These are phyloP conservation scores for Bolborhynchus lineola DNA, from an alignment of 2,113 vertebrate genomes.

Conservation along the genomic window DNA sequence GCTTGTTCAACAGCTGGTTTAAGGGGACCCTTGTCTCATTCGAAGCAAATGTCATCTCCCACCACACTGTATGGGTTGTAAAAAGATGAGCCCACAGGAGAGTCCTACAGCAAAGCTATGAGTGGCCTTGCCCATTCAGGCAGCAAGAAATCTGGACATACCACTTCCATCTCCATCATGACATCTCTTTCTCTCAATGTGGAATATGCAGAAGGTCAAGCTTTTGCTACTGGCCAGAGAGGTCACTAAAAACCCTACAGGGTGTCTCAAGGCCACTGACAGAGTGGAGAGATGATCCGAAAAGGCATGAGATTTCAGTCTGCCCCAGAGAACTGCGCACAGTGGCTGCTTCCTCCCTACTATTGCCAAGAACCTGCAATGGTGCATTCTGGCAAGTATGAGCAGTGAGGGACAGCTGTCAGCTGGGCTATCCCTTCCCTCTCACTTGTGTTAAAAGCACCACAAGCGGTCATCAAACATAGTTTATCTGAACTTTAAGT, in stretches of 20 bases:
- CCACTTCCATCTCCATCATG: background rate
- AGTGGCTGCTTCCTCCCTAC: background rate
- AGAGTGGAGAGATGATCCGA: background rate
- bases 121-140: background rate
- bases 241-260: background rate
- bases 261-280: background rate
- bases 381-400: background rate
- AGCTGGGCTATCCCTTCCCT: background rate
- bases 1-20: background rate
- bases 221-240: background rate
- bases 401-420: background rate
- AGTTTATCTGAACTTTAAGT: background rate
- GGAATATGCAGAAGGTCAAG: background rate
- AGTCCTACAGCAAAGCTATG: background rate
- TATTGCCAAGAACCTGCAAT: accelerated
- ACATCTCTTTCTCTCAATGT: background rate
- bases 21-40: background rate
- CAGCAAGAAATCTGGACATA: background rate
- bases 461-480: background rate
- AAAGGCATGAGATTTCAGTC: background rate
- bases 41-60: background rate
- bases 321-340: background rate
- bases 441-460: background rate
- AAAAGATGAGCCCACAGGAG: background rate
- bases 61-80: background rate